These are phyloP conservation scores for Halocynthia roretzi DNA, from an alignment of 23 tunicate species.

Conservation along the genomic window DNA sequence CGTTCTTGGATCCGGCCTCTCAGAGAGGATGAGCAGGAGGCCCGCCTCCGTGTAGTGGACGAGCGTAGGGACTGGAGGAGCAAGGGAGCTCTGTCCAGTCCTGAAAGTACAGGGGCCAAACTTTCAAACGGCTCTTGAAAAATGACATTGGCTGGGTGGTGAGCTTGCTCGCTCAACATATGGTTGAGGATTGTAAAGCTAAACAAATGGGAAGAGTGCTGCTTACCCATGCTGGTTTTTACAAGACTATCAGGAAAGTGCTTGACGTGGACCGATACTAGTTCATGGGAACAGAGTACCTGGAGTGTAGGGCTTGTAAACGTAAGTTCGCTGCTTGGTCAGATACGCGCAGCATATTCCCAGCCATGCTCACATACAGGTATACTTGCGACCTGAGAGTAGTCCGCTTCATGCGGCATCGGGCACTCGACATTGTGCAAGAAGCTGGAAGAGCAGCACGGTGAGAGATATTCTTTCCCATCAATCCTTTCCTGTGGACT, in stretches of 20 bases:
- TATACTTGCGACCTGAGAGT: not conserved
- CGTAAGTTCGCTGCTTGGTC: not conserved
- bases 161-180: too few species aligned
- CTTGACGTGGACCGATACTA: not conserved
- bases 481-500: too few species aligned
- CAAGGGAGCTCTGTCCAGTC: too few species aligned
- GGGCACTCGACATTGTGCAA: slow-evolving; percentile 12
- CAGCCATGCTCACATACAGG: not conserved
- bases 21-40: too few species aligned
- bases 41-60: too few species aligned
- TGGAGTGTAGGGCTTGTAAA: not conserved
- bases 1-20: too few species aligned
- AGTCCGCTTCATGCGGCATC: slow-evolving; percentile 1
- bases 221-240: not conserved
- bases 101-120: too few species aligned
- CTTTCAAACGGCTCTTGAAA: too few species aligned
- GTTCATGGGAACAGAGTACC: not conserved
- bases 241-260: not conserved
- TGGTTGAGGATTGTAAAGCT: too few species aligned
- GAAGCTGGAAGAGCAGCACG: slow-evolving; percentile 11
- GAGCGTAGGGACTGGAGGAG: too few species aligned
- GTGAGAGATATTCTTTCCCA: slow-evolving; percentile 24
- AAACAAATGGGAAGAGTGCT: too few species aligned
- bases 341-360: not conserved
- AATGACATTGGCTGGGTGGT: too few species aligned